These are phyloP conservation scores for Criorhina ranunculi DNA, from an alignment of 2,888 invertebrate genomes.

Conservation along the genomic window DNA sequence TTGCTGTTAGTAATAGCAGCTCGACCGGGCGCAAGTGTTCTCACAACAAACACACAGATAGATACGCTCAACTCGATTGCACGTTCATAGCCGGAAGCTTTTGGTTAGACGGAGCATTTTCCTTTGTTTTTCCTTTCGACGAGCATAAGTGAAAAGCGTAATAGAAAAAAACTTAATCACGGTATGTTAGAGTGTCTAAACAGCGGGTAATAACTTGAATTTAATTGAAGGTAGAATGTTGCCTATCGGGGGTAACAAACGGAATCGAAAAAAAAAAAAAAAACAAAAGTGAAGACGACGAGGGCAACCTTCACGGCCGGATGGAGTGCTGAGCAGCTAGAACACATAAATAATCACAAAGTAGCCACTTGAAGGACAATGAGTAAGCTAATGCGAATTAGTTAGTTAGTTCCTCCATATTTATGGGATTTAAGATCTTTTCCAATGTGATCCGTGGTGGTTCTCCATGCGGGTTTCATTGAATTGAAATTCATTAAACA, in stretches of 20 bases:
- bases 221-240: constrained; percentile 65
- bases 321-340: constrained; percentile 50
- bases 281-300: constrained; percentile 40
- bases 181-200: constrained; percentile 25
- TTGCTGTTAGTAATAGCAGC: constrained; percentile 65
- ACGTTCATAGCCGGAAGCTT: constrained; percentile 71
- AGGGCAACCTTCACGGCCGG: constrained; percentile 65
- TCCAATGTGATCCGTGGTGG: too few relatives aligned
- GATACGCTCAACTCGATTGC: constrained; percentile 29
- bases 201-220: constrained; percentile 53
- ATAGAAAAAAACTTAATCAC: constrained; percentile 52
- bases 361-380: constrained; percentile 57
- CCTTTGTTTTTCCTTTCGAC: constrained; percentile 61
- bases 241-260: constrained; percentile 44
- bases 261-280: background rate
- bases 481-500: background rate
- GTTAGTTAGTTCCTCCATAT: constrained; percentile 17
- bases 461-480: background rate
- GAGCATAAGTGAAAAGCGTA: constrained; percentile 46
- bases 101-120: constrained; percentile 43
- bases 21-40: constrained; percentile 21
- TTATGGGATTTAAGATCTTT: constrained; percentile 16
- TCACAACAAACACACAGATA: constrained; percentile 21
- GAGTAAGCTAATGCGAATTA: constrained; percentile 36
- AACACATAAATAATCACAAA: constrained; percentile 37